Evolutionary conservation across 2,113 vertebrate species (phyloP).

Genomic region (Glaucomys volans): DNA sequence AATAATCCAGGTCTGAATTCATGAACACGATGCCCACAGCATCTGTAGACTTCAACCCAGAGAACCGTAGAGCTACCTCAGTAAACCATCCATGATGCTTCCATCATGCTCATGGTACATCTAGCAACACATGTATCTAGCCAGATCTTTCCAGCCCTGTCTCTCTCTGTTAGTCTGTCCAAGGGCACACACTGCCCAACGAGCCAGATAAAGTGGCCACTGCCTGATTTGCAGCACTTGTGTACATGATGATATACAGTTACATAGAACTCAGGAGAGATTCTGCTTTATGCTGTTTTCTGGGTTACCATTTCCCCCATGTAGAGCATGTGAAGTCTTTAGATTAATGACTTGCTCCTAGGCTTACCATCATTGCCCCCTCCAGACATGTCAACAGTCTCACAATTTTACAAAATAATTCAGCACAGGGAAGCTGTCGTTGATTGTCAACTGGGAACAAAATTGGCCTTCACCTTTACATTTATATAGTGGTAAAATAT

Average conservation of each 20-base stretch:
- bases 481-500: fast-evolving
- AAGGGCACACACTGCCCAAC: not conserved
- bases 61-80: not conserved
- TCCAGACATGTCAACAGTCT: not conserved
- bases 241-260: too few relatives aligned
- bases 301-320: not conserved
- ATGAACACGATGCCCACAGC: not conserved
- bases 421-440: not conserved
- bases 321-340: not conserved
- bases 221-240: not conserved
- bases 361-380: too few relatives aligned
- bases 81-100: not conserved
- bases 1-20: not conserved
- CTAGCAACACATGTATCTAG: not conserved
- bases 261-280: not conserved
- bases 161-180: not conserved
- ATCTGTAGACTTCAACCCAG: not conserved
- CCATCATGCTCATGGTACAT: not conserved
- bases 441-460: not conserved
- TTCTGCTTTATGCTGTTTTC: not conserved
- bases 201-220: not conserved
- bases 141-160: not conserved
- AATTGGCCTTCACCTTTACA: not conserved
- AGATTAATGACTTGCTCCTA: not conserved
- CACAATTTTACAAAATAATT: not conserved